phyloP scores from a whole-genome alignment of 2,797 vertebrate genomes.

The Myiotriccus ornatus region DNA sequence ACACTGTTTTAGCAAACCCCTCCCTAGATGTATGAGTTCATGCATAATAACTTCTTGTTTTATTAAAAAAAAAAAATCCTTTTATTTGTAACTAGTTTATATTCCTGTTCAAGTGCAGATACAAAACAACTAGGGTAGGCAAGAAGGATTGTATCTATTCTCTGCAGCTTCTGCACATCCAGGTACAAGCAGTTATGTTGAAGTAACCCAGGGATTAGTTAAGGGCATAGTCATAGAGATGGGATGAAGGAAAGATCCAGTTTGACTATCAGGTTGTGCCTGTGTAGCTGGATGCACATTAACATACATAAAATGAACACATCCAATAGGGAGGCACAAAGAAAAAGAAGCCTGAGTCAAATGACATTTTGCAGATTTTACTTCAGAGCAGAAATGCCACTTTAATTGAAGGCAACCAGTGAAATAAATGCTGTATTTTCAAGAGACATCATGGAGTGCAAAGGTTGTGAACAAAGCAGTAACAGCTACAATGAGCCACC shows the following conservation, averaged over 20 bases:
- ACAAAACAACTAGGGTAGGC: background rate
- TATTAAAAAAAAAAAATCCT: background rate
- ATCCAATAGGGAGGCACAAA: background rate
- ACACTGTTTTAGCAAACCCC: background rate
- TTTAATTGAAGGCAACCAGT: conserved; percentile 56
- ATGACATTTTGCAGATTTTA: conserved; percentile 46
- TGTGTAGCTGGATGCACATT: background rate
- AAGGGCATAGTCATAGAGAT: background rate
- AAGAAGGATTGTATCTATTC: background rate
- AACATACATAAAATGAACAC: conserved; percentile 6
- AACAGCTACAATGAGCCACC: conserved; percentile 73
- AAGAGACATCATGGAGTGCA: conserved; percentile 67
- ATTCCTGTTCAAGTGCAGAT: background rate
- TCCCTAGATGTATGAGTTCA: background rate
- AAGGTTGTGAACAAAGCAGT: conserved; percentile 71
- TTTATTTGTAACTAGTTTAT: background rate
- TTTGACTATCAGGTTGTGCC: background rate
- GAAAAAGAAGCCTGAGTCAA: background rate
- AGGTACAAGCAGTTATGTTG: background rate
- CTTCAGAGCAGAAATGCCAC: conserved; percentile 19
- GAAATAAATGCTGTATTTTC: conserved; percentile 58
- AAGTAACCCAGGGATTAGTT: background rate
- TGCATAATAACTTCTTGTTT: background rate
- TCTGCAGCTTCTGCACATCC: background rate
- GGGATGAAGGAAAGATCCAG: background rate